phyloP scores from a whole-genome alignment of 2,113 vertebrate genomes.

The Hypocryptadius cinnamomeus region DNA sequence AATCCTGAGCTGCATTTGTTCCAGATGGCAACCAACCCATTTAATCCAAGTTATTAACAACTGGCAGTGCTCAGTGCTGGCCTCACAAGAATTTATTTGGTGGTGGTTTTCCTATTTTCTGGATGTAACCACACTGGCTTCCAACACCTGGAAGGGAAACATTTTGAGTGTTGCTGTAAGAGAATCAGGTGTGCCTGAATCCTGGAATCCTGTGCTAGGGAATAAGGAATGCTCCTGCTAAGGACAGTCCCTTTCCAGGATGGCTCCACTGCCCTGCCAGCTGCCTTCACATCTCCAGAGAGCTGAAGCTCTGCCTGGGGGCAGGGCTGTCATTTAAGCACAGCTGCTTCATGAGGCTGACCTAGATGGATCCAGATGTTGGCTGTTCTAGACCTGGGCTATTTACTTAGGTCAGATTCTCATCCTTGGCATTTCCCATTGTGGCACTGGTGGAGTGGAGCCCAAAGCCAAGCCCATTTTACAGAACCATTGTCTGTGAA shows the following conservation, averaged over 20 bases:
- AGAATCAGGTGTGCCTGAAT: background rate
- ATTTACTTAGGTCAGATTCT: background rate
- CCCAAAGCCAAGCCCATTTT: background rate
- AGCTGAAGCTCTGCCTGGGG: background rate
- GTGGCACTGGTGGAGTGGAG: background rate
- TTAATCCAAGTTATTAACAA: slow-evolving; percentile 18
- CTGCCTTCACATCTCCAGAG: background rate
- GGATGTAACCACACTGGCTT: background rate
- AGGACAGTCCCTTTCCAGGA: background rate
- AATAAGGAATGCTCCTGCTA: background rate
- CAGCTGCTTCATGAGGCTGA: background rate
- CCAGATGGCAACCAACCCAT: background rate
- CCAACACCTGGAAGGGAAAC: background rate
- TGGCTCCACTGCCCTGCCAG: background rate
- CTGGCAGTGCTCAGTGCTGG: background rate
- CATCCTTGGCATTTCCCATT: background rate
- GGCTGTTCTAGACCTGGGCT: background rate
- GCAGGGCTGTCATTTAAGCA: background rate
- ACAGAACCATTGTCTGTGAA: background rate
- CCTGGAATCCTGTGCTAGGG: background rate
- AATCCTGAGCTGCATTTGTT: background rate
- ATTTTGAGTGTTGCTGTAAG: background rate
- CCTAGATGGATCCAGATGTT: background rate
- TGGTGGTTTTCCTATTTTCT: background rate
- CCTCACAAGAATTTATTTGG: background rate